A percentile compares a stretch with the other conserved stretches of the same genome.
phyloP scores from a whole-genome alignment of 2,113 vertebrate genomes.

The Ailurus styani region DNA sequence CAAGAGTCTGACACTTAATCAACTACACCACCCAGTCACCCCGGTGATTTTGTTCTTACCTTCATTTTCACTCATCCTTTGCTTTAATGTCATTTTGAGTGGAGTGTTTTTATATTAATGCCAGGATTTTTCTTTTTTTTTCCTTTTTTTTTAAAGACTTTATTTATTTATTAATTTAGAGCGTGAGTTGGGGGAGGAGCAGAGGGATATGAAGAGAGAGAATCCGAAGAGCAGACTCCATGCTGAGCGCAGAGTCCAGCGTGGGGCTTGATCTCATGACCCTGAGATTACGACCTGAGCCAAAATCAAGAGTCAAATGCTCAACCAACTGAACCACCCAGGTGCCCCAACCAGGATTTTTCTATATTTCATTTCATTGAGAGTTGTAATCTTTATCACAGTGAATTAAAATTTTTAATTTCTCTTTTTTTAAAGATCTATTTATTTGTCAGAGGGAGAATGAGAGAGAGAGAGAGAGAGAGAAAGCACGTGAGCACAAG shows the following conservation, averaged over 20 bases:
- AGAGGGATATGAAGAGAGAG: background rate
- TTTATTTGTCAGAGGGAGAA: no score
- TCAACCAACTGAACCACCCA: background rate
- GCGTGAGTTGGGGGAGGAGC: background rate
- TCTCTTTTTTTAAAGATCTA: no score
- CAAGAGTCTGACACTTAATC: background rate
- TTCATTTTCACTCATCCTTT: background rate
- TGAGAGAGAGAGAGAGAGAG: no score
- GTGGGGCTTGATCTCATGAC: background rate
- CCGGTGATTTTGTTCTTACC: background rate
- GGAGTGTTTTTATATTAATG: background rate
- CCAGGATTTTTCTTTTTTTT: background rate
- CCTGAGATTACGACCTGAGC: background rate
- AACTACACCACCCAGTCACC: background rate
- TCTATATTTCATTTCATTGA: background rate
- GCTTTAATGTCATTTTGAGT: background rate
- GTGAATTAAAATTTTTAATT: background rate
- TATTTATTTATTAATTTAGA: background rate
- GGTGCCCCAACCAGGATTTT: background rate
- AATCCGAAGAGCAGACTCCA: background rate
- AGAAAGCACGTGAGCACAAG: no score
- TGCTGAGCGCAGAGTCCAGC: background rate
- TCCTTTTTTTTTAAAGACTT: background rate
- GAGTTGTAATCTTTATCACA: background rate
- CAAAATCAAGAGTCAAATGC: background rate